These are phyloP conservation scores for Pipistrellus pygmaeus DNA, from an alignment of 2,797 vertebrate species.

Conservation along the genomic window DNA sequence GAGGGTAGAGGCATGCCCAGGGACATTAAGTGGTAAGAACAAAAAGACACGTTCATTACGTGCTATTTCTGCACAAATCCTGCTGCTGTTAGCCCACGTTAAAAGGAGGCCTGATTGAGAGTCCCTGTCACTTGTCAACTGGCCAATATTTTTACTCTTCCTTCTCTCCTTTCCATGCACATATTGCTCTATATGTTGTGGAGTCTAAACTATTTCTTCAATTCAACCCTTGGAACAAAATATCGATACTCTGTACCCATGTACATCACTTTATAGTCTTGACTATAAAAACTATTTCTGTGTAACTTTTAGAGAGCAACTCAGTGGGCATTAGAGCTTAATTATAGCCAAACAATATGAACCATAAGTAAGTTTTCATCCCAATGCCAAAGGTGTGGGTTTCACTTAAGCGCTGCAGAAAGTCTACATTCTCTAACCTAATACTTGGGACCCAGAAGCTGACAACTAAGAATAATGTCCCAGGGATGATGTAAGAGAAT, in stretches of 20 bases:
- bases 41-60: neutral
- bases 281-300: constrained; percentile 12
- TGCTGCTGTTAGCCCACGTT: neutral
- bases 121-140: neutral
- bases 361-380: constrained; percentile 26
- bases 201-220: neutral
- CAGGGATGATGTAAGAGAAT: constrained; percentile 58
- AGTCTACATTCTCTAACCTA: constrained; percentile 62
- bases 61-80: neutral
- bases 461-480: constrained; percentile 49
- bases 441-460: constrained; percentile 30
- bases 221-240: constrained; percentile 38
- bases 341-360: constrained; percentile 59
- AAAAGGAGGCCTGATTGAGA: constrained; percentile 2
- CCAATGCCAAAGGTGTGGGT: neutral
- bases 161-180: neutral
- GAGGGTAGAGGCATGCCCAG: neutral
- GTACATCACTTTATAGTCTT: neutral
- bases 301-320: constrained; percentile 17
- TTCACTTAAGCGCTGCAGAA: constrained; percentile 7
- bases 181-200: neutral
- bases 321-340: neutral
- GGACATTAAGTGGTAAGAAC: neutral
- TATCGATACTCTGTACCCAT: neutral
- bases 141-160: neutral